Evolutionary conservation across 2,888 invertebrate species (phyloP), one percentile per base, ranked within the genome.

Genomic region (Tiliacea citrago): DNA sequence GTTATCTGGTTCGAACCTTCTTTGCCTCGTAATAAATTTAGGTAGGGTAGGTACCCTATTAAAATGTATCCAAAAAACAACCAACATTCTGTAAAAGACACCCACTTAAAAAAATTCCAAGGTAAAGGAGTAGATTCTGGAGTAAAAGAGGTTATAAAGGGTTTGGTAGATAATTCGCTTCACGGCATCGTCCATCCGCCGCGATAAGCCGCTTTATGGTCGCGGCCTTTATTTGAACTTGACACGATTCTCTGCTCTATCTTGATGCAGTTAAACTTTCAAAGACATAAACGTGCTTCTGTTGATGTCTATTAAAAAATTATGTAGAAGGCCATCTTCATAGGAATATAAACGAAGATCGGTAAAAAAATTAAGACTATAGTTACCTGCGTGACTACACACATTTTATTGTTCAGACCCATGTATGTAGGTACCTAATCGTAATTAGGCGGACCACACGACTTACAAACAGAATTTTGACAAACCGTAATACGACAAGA

Each of bases 151-250:
- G 89, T 88, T 87, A 84, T 84, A 86, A 86, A 85, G 88, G 81
- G 85, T 84, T 88, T 87, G 69, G 79, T 83, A 92, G 94, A 94
- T 94, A 95, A 92, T 87, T 89, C 88, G 88, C 90, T 90, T 87
- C 86, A 89, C 88, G 90, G 88, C 90, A 88, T 76, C 89, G 90
- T 86, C 91, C 91, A 90, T 92, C 89, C 90, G 88, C 78, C 84
- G 86, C 90, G 95, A 96, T 95, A 95, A 95, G 89, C 86, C 87
- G 90, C 91, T 95, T 94, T 93, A 95, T 91, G 81, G 91, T 90
- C 88, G 77, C 82, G 84, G 90, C 89, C 92, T 95, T 95, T 95
- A 95, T 95, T 95, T 93, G 91, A 83, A 88, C 91, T 92, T 93
- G 94, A 92, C 95, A 95, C 93, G 94, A 93, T 93, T 91, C 90